Conservation (phyloP, 2,888 invertebrate genomes). For the Phengaris arion region DNA sequence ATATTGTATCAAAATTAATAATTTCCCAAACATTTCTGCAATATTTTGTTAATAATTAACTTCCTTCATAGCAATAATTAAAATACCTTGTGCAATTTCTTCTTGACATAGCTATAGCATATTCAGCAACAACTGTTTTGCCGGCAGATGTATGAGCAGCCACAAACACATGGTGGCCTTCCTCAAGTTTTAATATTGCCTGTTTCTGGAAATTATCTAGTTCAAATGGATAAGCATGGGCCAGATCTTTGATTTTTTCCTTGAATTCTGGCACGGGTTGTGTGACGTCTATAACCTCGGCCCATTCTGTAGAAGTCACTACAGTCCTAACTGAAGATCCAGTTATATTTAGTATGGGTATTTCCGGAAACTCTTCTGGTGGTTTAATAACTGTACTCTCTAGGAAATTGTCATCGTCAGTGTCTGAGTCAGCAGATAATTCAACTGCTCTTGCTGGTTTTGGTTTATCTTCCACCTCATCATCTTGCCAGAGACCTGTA, state of each 20-base stretch:
- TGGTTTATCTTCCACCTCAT: slow-evolving; percentile 47
- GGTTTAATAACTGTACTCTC: slow-evolving; percentile 63
- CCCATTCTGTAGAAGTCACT: slow-evolving; percentile 87
- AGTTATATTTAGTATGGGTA: slow-evolving; percentile 85
- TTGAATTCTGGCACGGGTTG: slow-evolving; percentile 90
- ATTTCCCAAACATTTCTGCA: too few relatives aligned
- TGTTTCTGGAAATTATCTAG: slow-evolving; percentile 98
- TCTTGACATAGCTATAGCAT: slow-evolving; percentile 97
- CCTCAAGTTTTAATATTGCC: slow-evolving; percentile 96
- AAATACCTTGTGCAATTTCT: slow-evolving; percentile 90
- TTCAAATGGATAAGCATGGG: slow-evolving; percentile 92
- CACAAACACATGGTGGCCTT: slow-evolving; percentile 97
- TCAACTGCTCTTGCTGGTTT: slow-evolving; percentile 44
- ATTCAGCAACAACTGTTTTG: slow-evolving; percentile 99
- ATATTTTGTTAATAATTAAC: too few relatives aligned
- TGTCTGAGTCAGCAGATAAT: slow-evolving; percentile 44
- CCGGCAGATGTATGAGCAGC: slow-evolving; percentile 99
- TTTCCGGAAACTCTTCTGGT: slow-evolving; percentile 63
- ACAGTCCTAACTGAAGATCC: slow-evolving; percentile 64
- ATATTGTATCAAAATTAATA: not conserved
- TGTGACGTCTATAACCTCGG: slow-evolving; percentile 90
- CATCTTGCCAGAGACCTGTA: slow-evolving; percentile 71
- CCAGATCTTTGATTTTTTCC: slow-evolving; percentile 89
- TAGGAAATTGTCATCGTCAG: slow-evolving; percentile 61
- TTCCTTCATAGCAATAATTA: too few relatives aligned